Evolutionary conservation across 2,888 invertebrate species (phyloP), one percentile per base, ranked within the genome.

Genomic region (Alcis repandata): DNA sequence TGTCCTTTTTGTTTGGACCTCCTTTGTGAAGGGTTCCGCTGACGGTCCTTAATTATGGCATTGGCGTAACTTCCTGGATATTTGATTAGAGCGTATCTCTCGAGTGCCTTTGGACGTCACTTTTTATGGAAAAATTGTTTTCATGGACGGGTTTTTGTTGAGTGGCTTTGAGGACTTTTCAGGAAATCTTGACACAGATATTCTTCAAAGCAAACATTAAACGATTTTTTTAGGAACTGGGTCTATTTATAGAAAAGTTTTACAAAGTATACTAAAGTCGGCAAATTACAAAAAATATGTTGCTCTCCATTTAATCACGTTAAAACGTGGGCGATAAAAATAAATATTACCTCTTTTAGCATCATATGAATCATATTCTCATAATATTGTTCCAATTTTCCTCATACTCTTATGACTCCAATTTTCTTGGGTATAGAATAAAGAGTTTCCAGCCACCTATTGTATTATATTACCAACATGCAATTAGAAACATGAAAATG

Each of bases 1-100:
- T 91, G 90, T 90, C 82, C 83, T 88, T 89, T 87, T 89, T 89
- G 87, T 89, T 88, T 88, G 83, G 83, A 73, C 76, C 78, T 84
- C 80, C 82, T 85, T 83, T 86, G 83, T 84, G 80, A 86, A 85
- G 86, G 86, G 85, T 82, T 83, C 77, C 77, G 76, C 70, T 67
- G 67, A 76, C 78, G 76, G 70, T 80, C 79, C 81, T 83, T 86
- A 87, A 88, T 87, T 87, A 87, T 85, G 71, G 80, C 79, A 86
- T 85, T 85, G 84, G 83, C 81, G 77, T 80, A 85, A 78, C 84
- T 84, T 79, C 77, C 79, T 74, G 77, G 79, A 72, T 77, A 79
- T 81, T 82, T 79, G 81, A 83, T 83, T 80, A 80, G 78, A 77
- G 68, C 60, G 64, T 68, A 73, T 68, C 70, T 70, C 66, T 67